Evolutionary conservation across 2,888 invertebrate genomes (phyloP), one percentile per base, ranked within the genome.

Genomic region (Cryptophagus acutangulus): DNA sequence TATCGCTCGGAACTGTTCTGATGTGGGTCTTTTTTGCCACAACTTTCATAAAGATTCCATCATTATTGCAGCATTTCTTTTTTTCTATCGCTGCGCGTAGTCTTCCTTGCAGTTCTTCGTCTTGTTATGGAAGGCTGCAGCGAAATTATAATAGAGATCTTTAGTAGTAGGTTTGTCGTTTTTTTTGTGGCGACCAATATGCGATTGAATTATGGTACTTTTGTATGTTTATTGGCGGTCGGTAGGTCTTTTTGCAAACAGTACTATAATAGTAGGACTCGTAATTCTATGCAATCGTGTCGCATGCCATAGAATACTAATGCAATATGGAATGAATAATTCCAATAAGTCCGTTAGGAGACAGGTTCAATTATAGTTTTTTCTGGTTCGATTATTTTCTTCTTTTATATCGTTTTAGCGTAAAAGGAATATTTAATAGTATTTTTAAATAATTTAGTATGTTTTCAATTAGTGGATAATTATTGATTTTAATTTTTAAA

Each of bases 111-210:
- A 45, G 49, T 48, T 12, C 18, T 13, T 26, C 12, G 48, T 54
- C 59, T 58, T 57, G 58, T 58, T 57, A 57, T 57, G 58, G 58
- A 54, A 57, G 55, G 56, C 58, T 52, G 56, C 16, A 31, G 26
- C 12, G 56, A 62, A 62, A 63, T 63, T 63, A 61, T 62, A 63
- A 63, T 63, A 63, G 59, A 63, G 61, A 63, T 61, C 61, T 63
- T 63, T 60, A 49, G 47, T 48, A 45, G 52, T 57, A 61, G n/a
- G 60, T 62, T 61, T 31, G 15, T 31, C 13, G 31, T 31, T 31
- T 31, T 31, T 31, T 31, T 16, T 13, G 14, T 3, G 13, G 14
- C 14, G 16, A 31, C 15, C 49, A 48, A 50, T 54, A 54, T 45
- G 48, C 47, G 46, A 40, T 20, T 61, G 60, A 62, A 53, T 61